phyloP scores from a whole-genome alignment of 2,797 vertebrate species.

The Manis pentadactyla region DNA sequence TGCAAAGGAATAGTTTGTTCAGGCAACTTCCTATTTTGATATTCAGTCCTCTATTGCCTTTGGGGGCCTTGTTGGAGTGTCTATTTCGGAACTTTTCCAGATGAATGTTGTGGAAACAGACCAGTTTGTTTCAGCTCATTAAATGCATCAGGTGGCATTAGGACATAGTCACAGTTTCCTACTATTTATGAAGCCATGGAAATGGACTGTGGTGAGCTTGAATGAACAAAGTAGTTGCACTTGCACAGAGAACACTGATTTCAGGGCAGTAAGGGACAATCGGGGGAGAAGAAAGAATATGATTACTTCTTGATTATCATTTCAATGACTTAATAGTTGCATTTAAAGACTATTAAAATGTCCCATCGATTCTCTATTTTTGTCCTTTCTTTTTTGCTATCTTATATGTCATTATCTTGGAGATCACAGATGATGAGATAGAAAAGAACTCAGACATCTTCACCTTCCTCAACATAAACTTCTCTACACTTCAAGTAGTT shows the following conservation, averaged over 20 bases:
- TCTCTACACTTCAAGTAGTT: not conserved
- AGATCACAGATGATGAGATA: not conserved
- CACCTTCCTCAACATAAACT: not conserved
- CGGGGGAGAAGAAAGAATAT: not conserved
- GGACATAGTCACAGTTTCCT: not conserved
- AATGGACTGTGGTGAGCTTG: not conserved
- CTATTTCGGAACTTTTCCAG: not conserved
- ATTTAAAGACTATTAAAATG: conserved; percentile 34
- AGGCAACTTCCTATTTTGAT: not conserved
- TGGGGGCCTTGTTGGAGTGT: not conserved
- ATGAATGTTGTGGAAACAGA: not conserved
- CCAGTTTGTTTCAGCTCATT: not conserved
- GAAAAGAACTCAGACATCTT: conserved; percentile 2
- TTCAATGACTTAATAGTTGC: not conserved
- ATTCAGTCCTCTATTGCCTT: not conserved
- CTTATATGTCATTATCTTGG: conserved; percentile 26
- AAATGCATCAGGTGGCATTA: not conserved
- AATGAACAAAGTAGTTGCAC: not conserved
- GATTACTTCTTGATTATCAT: not conserved
- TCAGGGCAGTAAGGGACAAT: not conserved
- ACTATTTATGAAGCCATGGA: not conserved
- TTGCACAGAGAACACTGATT: not conserved
- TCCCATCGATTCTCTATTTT: conserved; percentile 43
- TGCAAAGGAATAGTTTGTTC: not conserved
- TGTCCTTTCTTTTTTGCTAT: not conserved